These are phyloP conservation scores for Pomacea canaliculata DNA, from an alignment of 2,888 invertebrate genomes.

Conservation along the genomic window DNA sequence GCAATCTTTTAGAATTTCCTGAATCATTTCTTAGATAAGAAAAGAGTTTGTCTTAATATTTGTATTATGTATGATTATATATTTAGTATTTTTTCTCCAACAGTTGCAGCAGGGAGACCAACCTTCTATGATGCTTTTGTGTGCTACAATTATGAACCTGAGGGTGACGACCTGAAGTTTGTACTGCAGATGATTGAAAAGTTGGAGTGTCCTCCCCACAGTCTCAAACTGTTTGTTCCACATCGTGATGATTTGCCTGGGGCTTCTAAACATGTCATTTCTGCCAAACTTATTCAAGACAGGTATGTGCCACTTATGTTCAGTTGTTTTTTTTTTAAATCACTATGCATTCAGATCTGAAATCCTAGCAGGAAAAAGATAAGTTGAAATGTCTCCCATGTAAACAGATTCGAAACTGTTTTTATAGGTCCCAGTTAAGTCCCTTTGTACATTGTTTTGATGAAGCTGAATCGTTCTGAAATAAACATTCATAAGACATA, in stretches of 20 bases:
- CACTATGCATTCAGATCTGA: too few species aligned
- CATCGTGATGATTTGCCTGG: slow-evolving; percentile 62
- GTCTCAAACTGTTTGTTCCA: slow-evolving; percentile 59
- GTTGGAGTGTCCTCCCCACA: slow-evolving; percentile 48
- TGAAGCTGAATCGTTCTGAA: too few species aligned
- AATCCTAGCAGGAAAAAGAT: too few species aligned
- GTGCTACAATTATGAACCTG: slow-evolving; percentile 51
- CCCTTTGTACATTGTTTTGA: too few species aligned
- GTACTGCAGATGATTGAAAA: slow-evolving; percentile 53
- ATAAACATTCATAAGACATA: too few species aligned
- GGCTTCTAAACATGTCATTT: slow-evolving; percentile 48
- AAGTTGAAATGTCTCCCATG: too few species aligned
- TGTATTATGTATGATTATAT: too few species aligned
- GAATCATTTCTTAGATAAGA: too few species aligned
- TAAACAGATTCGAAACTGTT: too few species aligned
- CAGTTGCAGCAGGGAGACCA: slow-evolving; percentile 45
- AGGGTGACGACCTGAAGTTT: slow-evolving; percentile 54
- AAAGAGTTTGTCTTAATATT: too few species aligned
- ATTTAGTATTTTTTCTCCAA: slow-evolving; percentile 11
- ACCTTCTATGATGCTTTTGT: slow-evolving; percentile 63
- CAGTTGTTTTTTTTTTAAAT: background rate
- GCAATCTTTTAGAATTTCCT: too few species aligned
- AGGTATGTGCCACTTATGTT: slow-evolving; percentile 42
- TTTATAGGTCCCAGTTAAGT: too few species aligned
- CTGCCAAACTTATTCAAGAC: slow-evolving; percentile 61